Percentiles rank a stretch among this genome's conserved stretches.
Conservation (phyloP, 30 jellyfish, hydroid and myxozoan genomes). For the Catostylus mosaicus region DNA sequence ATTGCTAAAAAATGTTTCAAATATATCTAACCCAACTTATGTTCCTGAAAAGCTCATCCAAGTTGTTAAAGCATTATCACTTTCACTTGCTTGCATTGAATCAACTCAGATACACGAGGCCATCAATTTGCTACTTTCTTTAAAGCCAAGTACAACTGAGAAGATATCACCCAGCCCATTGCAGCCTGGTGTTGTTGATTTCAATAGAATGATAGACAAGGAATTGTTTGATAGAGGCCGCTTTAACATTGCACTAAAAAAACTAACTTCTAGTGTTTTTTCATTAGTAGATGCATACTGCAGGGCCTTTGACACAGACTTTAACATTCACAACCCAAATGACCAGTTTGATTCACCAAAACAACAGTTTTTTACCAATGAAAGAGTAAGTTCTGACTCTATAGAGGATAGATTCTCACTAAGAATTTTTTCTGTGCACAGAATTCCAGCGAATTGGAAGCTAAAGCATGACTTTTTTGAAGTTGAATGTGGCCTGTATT, state of each 20-base stretch:
- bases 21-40: constrained; percentile 42
- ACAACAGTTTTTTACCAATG: constrained; percentile 14
- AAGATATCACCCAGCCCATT: constrained; percentile 15
- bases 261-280: constrained; percentile 77
- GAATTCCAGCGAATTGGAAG: constrained; percentile 91
- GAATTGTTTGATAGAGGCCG: constrained; percentile 79
- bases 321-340: constrained; percentile 46
- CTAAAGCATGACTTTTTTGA: constrained; percentile 69
- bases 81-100: constrained; percentile 82
- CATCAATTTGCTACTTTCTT: constrained; percentile 69
- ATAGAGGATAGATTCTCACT: constrained; percentile 60
- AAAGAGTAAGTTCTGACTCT: constrained; percentile 67
- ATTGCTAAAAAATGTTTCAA: constrained; percentile 63
- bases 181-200: constrained; percentile 47
- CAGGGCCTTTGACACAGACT: constrained; percentile 88
- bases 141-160: constrained; percentile 56
- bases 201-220: constrained; percentile 61
- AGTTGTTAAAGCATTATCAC: constrained; percentile 86
- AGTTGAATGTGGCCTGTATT: constrained; percentile 77
- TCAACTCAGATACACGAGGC: constrained; percentile 84
- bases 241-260: constrained; percentile 78
- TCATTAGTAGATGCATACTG: constrained; percentile 83
- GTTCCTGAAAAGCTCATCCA: constrained; percentile 86
- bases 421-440: constrained; percentile 75
- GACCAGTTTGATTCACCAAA: background rate